Conservation (phyloP, 2,797 vertebrate species). For the Chloroceryle amazona region DNA sequence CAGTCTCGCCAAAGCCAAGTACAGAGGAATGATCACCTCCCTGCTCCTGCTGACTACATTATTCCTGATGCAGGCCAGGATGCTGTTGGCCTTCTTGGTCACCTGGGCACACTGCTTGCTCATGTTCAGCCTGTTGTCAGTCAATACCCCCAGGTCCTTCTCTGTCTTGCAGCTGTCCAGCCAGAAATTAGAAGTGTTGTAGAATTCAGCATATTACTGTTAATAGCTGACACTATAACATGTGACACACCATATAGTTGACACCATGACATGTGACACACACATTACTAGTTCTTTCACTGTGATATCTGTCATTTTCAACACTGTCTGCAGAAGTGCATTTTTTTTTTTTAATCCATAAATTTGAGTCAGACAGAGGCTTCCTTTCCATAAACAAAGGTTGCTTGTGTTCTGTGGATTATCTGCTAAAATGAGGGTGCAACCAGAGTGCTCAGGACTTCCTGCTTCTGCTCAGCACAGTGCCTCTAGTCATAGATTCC, state of each 20-base stretch:
- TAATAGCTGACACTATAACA: not conserved
- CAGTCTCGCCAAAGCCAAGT: too few relatives aligned
- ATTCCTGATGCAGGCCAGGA: too few relatives aligned
- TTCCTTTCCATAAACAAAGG: not conserved
- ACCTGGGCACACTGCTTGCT: too few relatives aligned
- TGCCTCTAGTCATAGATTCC: not conserved
- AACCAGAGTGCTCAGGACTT: accelerated
- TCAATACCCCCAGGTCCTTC: too few relatives aligned
- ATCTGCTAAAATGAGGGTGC: not conserved
- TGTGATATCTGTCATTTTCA: not conserved
- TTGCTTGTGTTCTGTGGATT: not conserved
- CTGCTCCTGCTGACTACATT: too few relatives aligned
- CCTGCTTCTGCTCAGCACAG: accelerated
- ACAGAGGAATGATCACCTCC: too few relatives aligned
- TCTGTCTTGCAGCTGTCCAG: too few relatives aligned
- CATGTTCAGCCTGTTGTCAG: too few relatives aligned
- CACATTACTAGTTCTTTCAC: not conserved
- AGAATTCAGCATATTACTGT: not conserved
- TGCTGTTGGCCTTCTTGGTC: too few relatives aligned
- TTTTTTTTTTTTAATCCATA: not conserved
- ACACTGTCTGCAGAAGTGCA: not conserved
- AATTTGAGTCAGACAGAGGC: not conserved
- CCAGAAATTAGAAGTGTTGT: not conserved
- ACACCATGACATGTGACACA: not conserved
- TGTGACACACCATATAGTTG: not conserved